Conservation (phyloP, 2,797 vertebrate genomes). For the Sciurus vulgaris region DNA sequence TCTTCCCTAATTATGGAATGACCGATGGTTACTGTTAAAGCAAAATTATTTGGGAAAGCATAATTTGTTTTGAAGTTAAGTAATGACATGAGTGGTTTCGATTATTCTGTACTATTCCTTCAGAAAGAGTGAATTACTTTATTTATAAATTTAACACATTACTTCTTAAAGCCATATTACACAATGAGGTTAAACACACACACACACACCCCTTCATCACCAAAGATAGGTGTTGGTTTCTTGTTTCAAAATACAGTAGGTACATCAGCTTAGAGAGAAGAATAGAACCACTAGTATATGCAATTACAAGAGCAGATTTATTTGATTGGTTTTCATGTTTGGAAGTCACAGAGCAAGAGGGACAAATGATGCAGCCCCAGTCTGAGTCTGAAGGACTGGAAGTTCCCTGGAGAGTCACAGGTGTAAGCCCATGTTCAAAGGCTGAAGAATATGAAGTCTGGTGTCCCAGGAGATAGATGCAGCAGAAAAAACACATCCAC, state of each 20-base stretch:
- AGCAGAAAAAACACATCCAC: too few species aligned
- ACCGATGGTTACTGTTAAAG: slow-evolving; percentile 48
- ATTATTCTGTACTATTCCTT: slow-evolving; percentile 53
- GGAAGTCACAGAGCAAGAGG: background rate
- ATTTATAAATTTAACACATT: slow-evolving; percentile 54
- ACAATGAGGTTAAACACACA: background rate
- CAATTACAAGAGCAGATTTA: background rate
- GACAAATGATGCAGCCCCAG: background rate
- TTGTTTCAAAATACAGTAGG: background rate
- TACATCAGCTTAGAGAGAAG: background rate
- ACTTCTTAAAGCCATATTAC: slow-evolving; percentile 47
- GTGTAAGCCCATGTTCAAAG: background rate
- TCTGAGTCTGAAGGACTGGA: background rate
- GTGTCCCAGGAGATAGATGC: background rate
- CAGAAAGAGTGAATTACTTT: slow-evolving; percentile 28
- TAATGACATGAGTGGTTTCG: slow-evolving; percentile 27
- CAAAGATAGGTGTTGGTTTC: background rate
- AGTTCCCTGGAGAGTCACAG: background rate
- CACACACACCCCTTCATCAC: background rate
- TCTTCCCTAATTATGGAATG: slow-evolving; percentile 59
- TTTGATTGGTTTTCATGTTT: background rate
- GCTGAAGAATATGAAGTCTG: background rate
- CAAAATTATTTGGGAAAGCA: slow-evolving; percentile 50
- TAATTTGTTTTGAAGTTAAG: slow-evolving; percentile 69
- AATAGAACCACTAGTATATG: background rate